Percentiles rank a stretch among this genome's conserved stretches.
Conservation (phyloP, 2,888 invertebrate genomes). For the Chouioia cunea region DNA sequence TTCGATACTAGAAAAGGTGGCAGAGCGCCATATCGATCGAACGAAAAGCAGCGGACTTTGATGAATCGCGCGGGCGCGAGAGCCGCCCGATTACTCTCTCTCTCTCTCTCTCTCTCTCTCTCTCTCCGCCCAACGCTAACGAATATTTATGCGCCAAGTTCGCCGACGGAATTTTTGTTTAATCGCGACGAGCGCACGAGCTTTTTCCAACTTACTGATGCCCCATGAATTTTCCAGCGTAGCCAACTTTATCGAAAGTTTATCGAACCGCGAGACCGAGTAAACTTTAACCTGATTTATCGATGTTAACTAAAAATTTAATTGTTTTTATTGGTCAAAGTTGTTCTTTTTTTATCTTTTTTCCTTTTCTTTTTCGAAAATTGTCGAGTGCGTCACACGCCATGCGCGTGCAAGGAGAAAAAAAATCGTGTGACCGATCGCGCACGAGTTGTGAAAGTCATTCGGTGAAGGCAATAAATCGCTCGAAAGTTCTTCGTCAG, state of each 20-base stretch:
- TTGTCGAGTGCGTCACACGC: background rate
- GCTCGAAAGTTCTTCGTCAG: slow-evolving; percentile 25
- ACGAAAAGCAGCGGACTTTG: slow-evolving; percentile 30
- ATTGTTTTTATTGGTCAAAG: no score
- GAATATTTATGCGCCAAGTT: slow-evolving; percentile 45
- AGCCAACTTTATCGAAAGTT: slow-evolving; percentile 19
- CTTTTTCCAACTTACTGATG: slow-evolving; percentile 41
- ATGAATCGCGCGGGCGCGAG: slow-evolving; percentile 29
- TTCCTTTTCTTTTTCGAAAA: slow-evolving; percentile 25
- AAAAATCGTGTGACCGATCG: no score
- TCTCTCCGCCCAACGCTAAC: slow-evolving; percentile 69
- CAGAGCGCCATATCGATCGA: slow-evolving; percentile 7
- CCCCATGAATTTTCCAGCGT: slow-evolving; percentile 9
- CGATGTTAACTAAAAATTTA: no score
- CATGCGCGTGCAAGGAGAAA: no score
- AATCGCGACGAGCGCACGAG: slow-evolving; percentile 31
- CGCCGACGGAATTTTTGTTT: slow-evolving; percentile 41
- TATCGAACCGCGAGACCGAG: background rate
- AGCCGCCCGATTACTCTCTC: slow-evolving; percentile 35
- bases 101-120: slow-evolving; percentile 49
- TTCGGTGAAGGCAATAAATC: slow-evolving; percentile 24
- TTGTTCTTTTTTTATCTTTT: no score
- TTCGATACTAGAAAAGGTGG: slow-evolving; percentile 1
- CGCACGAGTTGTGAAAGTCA: slow-evolving; percentile 8
- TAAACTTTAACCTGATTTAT: no score